Evolutionary conservation across 2,797 vertebrate species (phyloP), one percentile per base, ranked within the genome.

Genomic region (Melopsittacus undulatus): DNA sequence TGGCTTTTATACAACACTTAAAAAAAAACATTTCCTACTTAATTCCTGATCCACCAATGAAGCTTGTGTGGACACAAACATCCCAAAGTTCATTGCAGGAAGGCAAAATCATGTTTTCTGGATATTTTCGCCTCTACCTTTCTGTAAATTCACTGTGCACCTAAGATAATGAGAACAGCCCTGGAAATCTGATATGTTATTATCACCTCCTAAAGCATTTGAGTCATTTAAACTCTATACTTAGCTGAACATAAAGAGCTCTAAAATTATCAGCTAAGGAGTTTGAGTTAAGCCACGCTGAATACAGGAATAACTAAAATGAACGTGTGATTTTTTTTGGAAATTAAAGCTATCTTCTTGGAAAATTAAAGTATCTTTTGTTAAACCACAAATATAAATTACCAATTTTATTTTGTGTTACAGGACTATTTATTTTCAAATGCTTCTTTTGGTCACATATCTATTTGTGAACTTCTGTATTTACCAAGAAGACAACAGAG

Each of bases 181-280:
- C 7, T 46, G 40, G 52, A 90, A 91, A 72, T 86, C 7, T 59
- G n/a, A 56, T 36, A 67, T 5, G 61, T 82, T n/a, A 63, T 8
- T 56, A 45, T 40, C 27, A 21, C 43, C 43, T 94, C 40, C 51
- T 77, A 83, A 52, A 87, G 52, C 51, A 91, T 86, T 63, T 91
- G 72, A 40, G 40, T 81, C 40, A 88, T 86, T 88, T 63, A 48
- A 83, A 95, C 56, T 77, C 76, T 90, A 85, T 77, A 83, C 45
- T 83, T 83, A 68, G 52, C 18, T 64, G 52, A 83, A 78, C 48
- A 68, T 63, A 93, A 90, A 34, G n/a, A 87, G 24, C 43, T 88
- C 61, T 83, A 85, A 94, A 90, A 86, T 82, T 42, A 49, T 69
- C 49, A 87, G 54, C 57, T 68, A 75, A 83, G 83, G 72, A 68